phyloP scores from a whole-genome alignment of 2,888 invertebrate genomes.

The Nezara viridula region DNA sequence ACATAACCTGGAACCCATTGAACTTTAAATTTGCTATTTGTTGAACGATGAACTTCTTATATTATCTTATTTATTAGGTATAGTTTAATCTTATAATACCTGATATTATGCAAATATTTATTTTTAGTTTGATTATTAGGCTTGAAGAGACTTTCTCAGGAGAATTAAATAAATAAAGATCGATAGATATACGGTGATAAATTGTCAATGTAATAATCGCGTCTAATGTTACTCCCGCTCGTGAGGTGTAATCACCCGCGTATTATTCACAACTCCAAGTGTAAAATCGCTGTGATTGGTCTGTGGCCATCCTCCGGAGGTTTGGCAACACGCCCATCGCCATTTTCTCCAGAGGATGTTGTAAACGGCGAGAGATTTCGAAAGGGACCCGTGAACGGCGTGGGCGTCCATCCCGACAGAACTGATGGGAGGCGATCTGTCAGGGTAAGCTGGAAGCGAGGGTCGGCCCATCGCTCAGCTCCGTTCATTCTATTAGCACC shows the following conservation, averaged over 20 bases:
- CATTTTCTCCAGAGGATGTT: background rate
- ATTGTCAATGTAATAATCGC: background rate
- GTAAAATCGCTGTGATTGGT: slow-evolving; percentile 19
- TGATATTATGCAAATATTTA: no score
- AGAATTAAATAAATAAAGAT: no score
- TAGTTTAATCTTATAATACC: no score
- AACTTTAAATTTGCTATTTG: no score
- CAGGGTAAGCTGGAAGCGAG: slow-evolving; percentile 27
- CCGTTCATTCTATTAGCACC: background rate
- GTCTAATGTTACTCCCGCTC: background rate
- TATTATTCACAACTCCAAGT: background rate
- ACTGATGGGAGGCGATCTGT: background rate
- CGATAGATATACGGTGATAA: background rate
- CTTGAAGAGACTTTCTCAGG: no score
- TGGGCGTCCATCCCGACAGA: background rate
- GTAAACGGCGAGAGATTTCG: background rate
- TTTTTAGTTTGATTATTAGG: no score
- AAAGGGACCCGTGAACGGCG: background rate
- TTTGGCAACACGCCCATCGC: background rate
- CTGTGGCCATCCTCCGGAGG: background rate
- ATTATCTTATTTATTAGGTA: no score
- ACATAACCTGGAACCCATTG: no score
- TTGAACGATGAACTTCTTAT: no score
- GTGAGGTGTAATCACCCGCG: background rate
- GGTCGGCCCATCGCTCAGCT: background rate